A percentile compares a stretch with the other conserved stretches of the same genome.
Conservation (phyloP, 1,140 invertebrate genomes). For the Druon quercuslanigerum region DNA sequence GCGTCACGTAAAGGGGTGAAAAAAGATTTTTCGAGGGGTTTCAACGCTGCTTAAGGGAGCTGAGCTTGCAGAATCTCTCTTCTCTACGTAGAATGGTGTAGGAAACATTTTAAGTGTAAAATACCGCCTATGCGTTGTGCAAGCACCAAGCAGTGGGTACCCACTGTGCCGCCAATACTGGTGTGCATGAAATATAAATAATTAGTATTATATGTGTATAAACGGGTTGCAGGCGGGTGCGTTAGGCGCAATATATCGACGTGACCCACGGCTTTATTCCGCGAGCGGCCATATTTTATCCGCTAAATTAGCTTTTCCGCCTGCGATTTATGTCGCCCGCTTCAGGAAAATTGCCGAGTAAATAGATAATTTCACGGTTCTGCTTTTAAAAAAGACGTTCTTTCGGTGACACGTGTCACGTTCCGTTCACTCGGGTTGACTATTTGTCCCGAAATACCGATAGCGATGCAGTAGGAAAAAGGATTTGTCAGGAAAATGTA, state of each 20-base stretch:
- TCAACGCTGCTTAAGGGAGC: not conserved
- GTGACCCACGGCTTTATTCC: slow-evolving; percentile 66
- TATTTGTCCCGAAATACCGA: slow-evolving; percentile 14
- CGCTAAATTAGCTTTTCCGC: slow-evolving; percentile 63
- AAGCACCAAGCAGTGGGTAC: slow-evolving; percentile 45
- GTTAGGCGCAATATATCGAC: slow-evolving; percentile 62
- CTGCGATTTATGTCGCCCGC: slow-evolving; percentile 63
- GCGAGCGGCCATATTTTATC: slow-evolving; percentile 61
- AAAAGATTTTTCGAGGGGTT: not conserved
- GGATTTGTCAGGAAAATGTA: not conserved
- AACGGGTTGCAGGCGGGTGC: slow-evolving; percentile 53
- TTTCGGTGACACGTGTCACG: slow-evolving; percentile 13
- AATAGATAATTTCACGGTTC: slow-evolving; percentile 53
- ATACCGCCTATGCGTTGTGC: slow-evolving; percentile 54
- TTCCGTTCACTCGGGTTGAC: not conserved
- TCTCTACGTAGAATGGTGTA: slow-evolving; percentile 30
- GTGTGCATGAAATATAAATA: slow-evolving; percentile 68
- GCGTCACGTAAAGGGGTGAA: not conserved
- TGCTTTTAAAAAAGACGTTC: slow-evolving; percentile 1
- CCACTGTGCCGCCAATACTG: slow-evolving; percentile 40
- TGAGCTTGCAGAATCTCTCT: slow-evolving; percentile 31
- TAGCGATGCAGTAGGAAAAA: not conserved
- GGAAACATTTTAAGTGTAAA: slow-evolving; percentile 56
- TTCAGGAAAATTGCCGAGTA: slow-evolving; percentile 54
- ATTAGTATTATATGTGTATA: slow-evolving; percentile 68